Evolutionary conservation across 2,888 invertebrate species (phyloP), one percentile per base, ranked within the genome.

Genomic region (Phalangium opilio): DNA sequence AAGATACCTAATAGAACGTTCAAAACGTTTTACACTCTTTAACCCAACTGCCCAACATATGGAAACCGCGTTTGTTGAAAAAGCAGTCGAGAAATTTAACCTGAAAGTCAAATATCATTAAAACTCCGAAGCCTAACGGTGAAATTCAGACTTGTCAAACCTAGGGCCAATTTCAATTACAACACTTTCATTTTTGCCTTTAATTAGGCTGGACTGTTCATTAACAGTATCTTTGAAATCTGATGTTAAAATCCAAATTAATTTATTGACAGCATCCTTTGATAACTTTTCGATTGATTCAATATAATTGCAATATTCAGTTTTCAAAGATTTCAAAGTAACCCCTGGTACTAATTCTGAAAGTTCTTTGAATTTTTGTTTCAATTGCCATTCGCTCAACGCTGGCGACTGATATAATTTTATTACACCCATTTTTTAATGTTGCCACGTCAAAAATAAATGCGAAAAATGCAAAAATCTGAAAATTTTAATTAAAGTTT

Each of bases 51-150:
- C 82, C 55, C 79, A 77, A 63, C 89, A 91, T 57, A 95, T 93
- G 45, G 91, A 89, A 1, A 95, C 84, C 21, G 90, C 87, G 69
- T 96, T 96, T 57, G 90, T 93, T 1, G 91, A 93, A 64, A 86
- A 86, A 0, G 96, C 81, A 35, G 95, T 95, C 14, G 89, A 90
- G 65, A 93, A 93, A 67, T 90, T 89, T 58, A 90, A 79, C 58
- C 90, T 81, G 63, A 34, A 27, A 36, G 39, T 43, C 38, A 50
- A 38, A 12, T 27, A 27, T 27, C 8, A 27, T 27, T 27, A 27
- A 7, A 27, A 27, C 4, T 27, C 8, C n/a, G n/a, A n/a, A n/a
- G n/a, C n/a, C n/a, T n/a, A n/a, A n/a, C n/a, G n/a, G n/a, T n/a
- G n/a, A n/a, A n/a, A n/a, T n/a, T 27, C 8, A 27, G 27, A 8